These are phyloP conservation scores for Microtus obscurus DNA, from an alignment of 2,797 vertebrate species.

Conservation along the genomic window DNA sequence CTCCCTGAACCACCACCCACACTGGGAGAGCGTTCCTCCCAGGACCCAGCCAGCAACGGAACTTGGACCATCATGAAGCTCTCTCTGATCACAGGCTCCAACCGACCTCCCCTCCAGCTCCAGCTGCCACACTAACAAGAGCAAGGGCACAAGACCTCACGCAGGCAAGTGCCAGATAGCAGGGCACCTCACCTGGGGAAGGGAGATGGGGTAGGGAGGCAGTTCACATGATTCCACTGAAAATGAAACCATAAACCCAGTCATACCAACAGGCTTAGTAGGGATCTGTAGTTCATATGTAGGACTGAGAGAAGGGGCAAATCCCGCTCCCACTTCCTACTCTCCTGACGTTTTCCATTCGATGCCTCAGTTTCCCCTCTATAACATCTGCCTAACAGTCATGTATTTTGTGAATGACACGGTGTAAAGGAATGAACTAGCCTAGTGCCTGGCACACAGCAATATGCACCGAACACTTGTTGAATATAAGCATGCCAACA, in stretches of 20 bases:
- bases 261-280: not conserved
- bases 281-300: not conserved
- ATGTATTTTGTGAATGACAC: not conserved
- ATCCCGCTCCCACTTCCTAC: not conserved
- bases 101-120: slow-evolving; percentile 4
- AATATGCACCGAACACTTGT: slow-evolving; percentile 64
- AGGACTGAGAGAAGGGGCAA: not conserved
- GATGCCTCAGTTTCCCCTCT: slow-evolving; percentile 16
- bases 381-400: not conserved
- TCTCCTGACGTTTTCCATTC: not conserved
- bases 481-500: slow-evolving; percentile 59
- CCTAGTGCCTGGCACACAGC: not conserved
- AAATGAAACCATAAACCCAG: slow-evolving; percentile 45
- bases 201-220: not conserved
- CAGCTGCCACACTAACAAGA: slow-evolving; percentile 25
- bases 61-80: not conserved
- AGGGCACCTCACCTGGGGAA: not conserved
- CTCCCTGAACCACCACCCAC: slow-evolving; percentile 56
- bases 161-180: not conserved
- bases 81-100: not conserved
- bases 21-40: slow-evolving; percentile 6
- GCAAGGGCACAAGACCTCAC: slow-evolving; percentile 35
- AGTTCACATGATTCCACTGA: slow-evolving; percentile 11
- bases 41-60: not conserved
- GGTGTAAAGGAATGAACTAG: not conserved